Conservation (phyloP, 2,888 invertebrate genomes). For the Caenorhabditis plicata region DNA sequence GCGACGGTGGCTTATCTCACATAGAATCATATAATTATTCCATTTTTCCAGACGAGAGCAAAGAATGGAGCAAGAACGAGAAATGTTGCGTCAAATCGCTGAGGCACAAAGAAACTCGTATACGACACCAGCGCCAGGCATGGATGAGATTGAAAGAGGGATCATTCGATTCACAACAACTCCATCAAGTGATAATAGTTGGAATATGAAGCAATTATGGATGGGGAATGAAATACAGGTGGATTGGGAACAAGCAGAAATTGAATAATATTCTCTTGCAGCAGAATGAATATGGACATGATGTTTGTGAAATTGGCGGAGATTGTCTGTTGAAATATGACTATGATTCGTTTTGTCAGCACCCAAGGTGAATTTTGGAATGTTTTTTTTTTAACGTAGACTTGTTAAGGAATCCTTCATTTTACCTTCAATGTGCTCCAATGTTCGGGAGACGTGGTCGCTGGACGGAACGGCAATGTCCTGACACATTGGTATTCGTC, state of each 20-base stretch:
- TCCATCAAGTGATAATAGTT: no score
- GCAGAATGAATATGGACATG: conserved; percentile 1
- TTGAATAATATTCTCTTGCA: conserved; percentile 7
- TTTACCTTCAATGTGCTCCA: conserved; percentile 44
- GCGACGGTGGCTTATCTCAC: conserved; percentile 5
- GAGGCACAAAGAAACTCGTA: no score
- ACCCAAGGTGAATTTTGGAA: conserved; percentile 22
- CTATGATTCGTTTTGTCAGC: conserved; percentile 33
- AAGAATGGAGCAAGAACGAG: conserved; percentile 17
- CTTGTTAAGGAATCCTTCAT: conserved; percentile 23
- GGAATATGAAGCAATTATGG: no score
- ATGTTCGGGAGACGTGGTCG: conserved; percentile 32
- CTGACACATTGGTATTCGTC: conserved; percentile 36
- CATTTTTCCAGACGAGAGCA: no score
- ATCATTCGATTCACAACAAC: conserved; percentile 36
- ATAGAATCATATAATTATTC: no score
- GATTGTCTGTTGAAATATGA: conserved; percentile 40
- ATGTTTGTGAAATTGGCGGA: conserved; percentile 29
- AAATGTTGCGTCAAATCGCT: conserved; percentile 19
- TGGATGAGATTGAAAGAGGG: conserved; percentile 15
- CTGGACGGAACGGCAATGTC: conserved; percentile 42
- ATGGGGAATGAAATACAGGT: background rate
- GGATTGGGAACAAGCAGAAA: background rate
- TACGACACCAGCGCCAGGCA: no score
- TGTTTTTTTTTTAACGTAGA: background rate